Base-by-base conservation (phyloP, 2,797 vertebrate genomes). In the Cottoperca gobio region DNA sequence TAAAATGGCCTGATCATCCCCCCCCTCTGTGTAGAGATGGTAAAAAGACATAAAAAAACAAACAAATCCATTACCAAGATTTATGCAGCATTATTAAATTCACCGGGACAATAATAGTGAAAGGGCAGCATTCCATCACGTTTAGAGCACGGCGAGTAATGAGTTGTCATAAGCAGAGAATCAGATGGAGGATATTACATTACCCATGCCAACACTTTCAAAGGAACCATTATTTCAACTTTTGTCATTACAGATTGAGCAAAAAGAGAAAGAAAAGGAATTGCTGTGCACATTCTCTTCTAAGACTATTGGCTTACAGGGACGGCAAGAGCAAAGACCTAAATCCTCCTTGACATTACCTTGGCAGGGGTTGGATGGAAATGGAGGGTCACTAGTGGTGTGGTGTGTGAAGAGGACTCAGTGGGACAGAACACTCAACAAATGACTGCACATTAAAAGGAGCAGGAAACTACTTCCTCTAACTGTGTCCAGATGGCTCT, bases 21-120 rank as follows among this genome's bases (percentile, higher is more conserved):
- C 60, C 55, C 67, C 73, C 65, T 78, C 68, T 82, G 70, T 83
- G 84, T 77, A 19, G 48, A 58, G 78, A 70, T 60, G 73, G 72
- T 76, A 57, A 81, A 84, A 81, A 90, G 73, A 84, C 73, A 88
- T 90, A 69, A 86, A 90, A 90, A 90, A 75, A 88, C 78, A 92
- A 93, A 90, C 88, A 94, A 90, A 92, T 90, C 88, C 88, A 91
- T 92, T 91, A 90, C 68, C 28, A 45, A 85, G 91, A 93, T 92
- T 91, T 86, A 92, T 87, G 64, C 73, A 5, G 78, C 70, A 80
- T 90, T 91, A 90, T 91, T 87, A 80, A 91, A 90, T 85, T 87
- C 73, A 76, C 60, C 2, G 55, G 78, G 78, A 89, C 81, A 83
- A 86, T 89, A 91, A 88, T 84, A 83, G 86, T 67, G 64, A 91